Base-by-base conservation (phyloP, 2,888 invertebrate species). In the Yponomeuta malinellus region DNA sequence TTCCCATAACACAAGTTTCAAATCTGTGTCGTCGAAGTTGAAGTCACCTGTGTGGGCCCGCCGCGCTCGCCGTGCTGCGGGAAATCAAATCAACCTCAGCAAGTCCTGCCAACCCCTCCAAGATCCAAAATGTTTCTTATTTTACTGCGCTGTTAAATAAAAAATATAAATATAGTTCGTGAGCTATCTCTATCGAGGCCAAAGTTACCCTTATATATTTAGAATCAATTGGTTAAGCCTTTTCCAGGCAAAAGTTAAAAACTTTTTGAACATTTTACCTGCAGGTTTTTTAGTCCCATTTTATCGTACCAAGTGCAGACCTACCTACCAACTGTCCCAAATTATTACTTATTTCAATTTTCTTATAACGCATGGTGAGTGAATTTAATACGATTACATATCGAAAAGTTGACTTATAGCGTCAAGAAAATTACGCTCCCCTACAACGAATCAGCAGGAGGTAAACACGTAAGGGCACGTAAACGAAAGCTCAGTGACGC, bases 401-500 rank as follows among this genome's bases (percentile, higher is more conserved):
- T 15, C 52, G 15, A 59, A 59, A 59, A 59, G 52, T 15, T 59
- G 15, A 59, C 15, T 59, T 15, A 12, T 59, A 15, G 52, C 52
- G 15, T 59, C 15, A 59, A 12, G 52, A 59, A 65, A 59, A 59
- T 59, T 59, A 59, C 52, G 12, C 52, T 59, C 52, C 52, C 52
- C 52, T 15, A 59, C 15, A 59, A 15, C 3, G 52, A 68, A 48
- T 43, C 68, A 43, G 23, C 48, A 15, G 37, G 68, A 69, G 48
- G 37, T 69, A 69, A 52, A 69, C 29, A 69, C 59, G 63, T 69
- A 69, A 69, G 33, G 33, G 33, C 63, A 63, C 63, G 70, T 64
- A 12, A 70, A 65, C 70, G 65, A 48, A 70, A 70, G 31, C 48
- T 23, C 64, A 70, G 23, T 48, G 65, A 65, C 23, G 70, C 70